Conservation (phyloP, 1,140 invertebrate species). For the Heliconius himera region DNA sequence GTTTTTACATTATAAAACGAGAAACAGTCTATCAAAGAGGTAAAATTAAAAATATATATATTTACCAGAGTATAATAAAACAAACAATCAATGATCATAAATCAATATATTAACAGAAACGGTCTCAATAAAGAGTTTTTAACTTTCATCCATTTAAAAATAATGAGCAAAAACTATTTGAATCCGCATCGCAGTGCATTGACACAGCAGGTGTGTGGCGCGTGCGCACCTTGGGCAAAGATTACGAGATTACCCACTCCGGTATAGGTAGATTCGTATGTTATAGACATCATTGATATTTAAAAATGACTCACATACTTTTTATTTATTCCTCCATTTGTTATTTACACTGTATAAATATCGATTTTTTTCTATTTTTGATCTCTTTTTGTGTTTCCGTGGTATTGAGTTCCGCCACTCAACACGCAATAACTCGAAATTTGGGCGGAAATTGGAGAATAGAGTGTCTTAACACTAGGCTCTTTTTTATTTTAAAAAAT, state of each 20-base stretch:
- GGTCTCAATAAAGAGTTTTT: conserved; percentile 19
- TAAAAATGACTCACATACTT: conserved; percentile 18
- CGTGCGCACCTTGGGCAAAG: conserved; percentile 50
- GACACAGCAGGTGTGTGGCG: conserved; percentile 61
- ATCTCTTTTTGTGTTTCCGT: too few relatives aligned
- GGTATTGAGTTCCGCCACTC: too few relatives aligned
- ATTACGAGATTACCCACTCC: conserved; percentile 41
- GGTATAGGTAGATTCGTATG: neutral
- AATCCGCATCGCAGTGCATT: conserved; percentile 48
- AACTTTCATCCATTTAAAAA: conserved; percentile 26
- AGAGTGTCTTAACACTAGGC: too few relatives aligned
- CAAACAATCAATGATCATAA: conserved; percentile 3
- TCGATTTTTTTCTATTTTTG: neutral
- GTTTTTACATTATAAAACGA: too few relatives aligned
- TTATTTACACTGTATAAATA: neutral
- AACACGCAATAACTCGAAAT: too few relatives aligned
- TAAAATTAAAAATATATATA: neutral
- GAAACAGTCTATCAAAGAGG: too few relatives aligned
- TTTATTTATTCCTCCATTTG: neutral
- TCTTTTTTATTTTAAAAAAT: too few relatives aligned
- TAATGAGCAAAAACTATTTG: conserved; percentile 42
- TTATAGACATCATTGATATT: conserved; percentile 1
- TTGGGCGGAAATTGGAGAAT: too few relatives aligned
- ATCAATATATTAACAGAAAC: conserved; percentile 18
- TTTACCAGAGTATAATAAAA: neutral